phyloP scores from a whole-genome alignment of 2,113 vertebrate species.

The Lepidothrix coronata region DNA sequence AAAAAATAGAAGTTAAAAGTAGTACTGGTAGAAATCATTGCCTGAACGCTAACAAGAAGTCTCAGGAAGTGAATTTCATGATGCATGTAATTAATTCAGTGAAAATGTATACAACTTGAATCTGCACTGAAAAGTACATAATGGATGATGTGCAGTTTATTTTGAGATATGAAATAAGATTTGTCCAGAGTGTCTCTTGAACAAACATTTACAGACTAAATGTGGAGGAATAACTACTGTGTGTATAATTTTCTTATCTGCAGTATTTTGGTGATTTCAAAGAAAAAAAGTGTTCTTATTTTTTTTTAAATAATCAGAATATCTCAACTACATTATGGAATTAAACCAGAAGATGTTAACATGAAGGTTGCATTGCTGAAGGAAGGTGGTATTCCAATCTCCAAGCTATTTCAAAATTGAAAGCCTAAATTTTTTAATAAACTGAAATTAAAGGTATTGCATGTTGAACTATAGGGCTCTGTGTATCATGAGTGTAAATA shows the following conservation, averaged over 20 bases:
- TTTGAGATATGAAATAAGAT: neutral
- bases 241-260: neutral
- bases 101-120: neutral
- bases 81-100: neutral
- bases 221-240: neutral
- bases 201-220: neutral
- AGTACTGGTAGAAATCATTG: neutral
- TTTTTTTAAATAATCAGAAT: neutral
- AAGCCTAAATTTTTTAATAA: neutral
- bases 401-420: neutral
- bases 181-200: neutral
- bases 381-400: neutral
- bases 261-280: neutral
- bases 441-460: neutral
- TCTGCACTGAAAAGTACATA: neutral
- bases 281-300: neutral
- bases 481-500: neutral
- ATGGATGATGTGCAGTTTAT: neutral
- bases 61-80: neutral
- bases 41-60: neutral
- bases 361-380: neutral
- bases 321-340: neutral
- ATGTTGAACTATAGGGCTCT: neutral
- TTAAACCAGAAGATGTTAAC: neutral
- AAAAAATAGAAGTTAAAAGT: neutral